A percentile compares a stretch with the other conserved stretches of the same genome.
Evolutionary conservation across 2,888 invertebrate genomes (phyloP).

Genomic region (Pachydiplax longipennis): DNA sequence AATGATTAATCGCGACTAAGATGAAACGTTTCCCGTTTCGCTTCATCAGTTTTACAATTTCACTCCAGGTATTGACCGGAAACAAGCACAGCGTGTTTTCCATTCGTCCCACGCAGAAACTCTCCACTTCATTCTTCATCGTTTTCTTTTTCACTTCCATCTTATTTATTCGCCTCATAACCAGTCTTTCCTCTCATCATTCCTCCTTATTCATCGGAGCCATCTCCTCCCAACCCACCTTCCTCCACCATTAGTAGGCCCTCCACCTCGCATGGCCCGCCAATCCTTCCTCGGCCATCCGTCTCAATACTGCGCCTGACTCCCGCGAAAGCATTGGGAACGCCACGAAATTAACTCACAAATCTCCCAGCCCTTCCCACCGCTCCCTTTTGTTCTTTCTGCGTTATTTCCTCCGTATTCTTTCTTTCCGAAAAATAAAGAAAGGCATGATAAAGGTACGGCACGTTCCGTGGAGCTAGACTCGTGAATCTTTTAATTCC

Average conservation of each 20-base stretch:
- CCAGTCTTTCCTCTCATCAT: background rate
- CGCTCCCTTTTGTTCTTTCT: background rate
- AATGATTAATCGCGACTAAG: no score
- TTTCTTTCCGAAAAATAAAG: background rate
- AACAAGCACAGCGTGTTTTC: no score
- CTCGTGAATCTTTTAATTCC: background rate
- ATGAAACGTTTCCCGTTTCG: no score
- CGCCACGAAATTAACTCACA: conserved; percentile 35
- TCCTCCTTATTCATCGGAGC: background rate
- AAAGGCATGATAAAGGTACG: no score
- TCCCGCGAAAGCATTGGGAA: conserved; percentile 4
- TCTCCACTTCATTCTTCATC: no score
- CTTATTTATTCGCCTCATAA: background rate
- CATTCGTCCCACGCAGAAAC: no score
- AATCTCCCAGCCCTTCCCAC: background rate
- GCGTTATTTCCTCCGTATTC: background rate
- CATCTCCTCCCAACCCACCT: background rate
- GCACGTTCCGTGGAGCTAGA: no score
- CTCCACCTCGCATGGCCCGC: background rate
- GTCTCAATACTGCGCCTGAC: conserved; percentile 1
- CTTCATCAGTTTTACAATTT: no score
- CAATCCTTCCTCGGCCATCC: conserved; percentile 3
- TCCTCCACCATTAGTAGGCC: background rate
- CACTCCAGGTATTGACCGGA: no score
- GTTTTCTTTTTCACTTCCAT: background rate